Base-by-base conservation (phyloP, 2,797 vertebrate species). In the Scolopax rusticola region DNA sequence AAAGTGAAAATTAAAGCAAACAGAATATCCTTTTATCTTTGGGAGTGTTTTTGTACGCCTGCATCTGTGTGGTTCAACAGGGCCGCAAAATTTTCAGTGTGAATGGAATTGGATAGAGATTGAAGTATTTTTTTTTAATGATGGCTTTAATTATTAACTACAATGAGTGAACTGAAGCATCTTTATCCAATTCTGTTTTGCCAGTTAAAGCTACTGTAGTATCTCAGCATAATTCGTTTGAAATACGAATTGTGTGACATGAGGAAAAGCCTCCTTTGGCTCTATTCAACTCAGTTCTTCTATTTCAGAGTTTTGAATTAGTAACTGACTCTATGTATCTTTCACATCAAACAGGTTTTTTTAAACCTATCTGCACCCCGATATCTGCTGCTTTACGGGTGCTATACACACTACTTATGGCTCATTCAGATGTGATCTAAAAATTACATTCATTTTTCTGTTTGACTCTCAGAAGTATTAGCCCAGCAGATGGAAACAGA, bases 1-100 rank as follows among this genome's bases (percentile, higher is more conserved):
- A 45, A 91, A 61, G n/a, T 71, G 24, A 87, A 80, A 93, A 92
- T 65, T 89, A 84, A 89, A 84, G 56, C 51, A 70, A 92, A 76
- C 7, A 63, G 30, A 85, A 76, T 80, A 30, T 74, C 18, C 53
- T 95, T 87, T 83, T 79, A 48, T 73, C 51, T 90, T 56, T 53
- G 43, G 16, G 47, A 82, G 5, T 79, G 70, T 89, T 91, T 93
- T 70, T 4, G 3, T 87, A 63, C 21, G 50, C 68, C 60, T 78
- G 2, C 70, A 40, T 84, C 27, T 80, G 0, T 36, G 68, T 23
- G 11, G 40, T 73, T 96, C 77, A 73, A 12, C 30, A 47, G 33
- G 69, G 57, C 71, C 11, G 9, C 67, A 87, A 27, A 71, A 88
- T 65, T 82, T 90, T 48, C 64, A 50, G n/a, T 2, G 6, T 48